Evolutionary conservation across 1,140 invertebrate genomes (phyloP), one percentile per base, ranked within the genome.

Genomic region (Nylanderia fulva): DNA sequence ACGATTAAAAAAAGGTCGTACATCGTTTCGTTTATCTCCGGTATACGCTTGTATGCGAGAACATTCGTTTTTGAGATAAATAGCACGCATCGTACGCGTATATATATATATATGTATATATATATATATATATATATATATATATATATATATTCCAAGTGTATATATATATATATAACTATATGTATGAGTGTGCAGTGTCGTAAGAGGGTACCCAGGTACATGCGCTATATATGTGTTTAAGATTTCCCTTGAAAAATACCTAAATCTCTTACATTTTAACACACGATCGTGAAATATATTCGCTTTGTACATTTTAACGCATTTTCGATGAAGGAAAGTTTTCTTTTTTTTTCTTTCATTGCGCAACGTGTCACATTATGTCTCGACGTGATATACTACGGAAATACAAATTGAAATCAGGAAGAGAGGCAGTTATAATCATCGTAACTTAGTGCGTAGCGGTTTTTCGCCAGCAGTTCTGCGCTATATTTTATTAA

Each of bases 1-100:
- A 92, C 89, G 76, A 87, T 92, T 92, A 91, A 93, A 93, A 93
- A 93, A 92, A 90, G 45, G 68, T 91, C 84, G 87, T 84, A 90
- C 89, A 88, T 91, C 79, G 79, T 85, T 74, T 84, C 79, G 82
- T 86, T 76, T 89, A 79, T 87, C 75, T 54, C 74, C 72, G 52
- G 64, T 88, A 86, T 80, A 89, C 85, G 52, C 52, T 77, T 79
- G 63, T 88, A 86, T 71, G 74, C 79, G 75, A 80, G 74, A 88
- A 88, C 71, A 87, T 85, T 72, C 52, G 74, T 66, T 79, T n/a
- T 77, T 87, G 52, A 85, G 72, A 87, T 72, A 61, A 85, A 64
- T 76, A 75, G 68, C 56, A 87, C 80, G 75, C 80, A 87, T 84
- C 48, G 71, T 86, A 86, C 54, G 58, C 85, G 29, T 84, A 77